A percentile compares a stretch with the other conserved stretches of the same genome.
Conservation (phyloP, 2,888 invertebrate species). For the Philopedon plagiatum region DNA sequence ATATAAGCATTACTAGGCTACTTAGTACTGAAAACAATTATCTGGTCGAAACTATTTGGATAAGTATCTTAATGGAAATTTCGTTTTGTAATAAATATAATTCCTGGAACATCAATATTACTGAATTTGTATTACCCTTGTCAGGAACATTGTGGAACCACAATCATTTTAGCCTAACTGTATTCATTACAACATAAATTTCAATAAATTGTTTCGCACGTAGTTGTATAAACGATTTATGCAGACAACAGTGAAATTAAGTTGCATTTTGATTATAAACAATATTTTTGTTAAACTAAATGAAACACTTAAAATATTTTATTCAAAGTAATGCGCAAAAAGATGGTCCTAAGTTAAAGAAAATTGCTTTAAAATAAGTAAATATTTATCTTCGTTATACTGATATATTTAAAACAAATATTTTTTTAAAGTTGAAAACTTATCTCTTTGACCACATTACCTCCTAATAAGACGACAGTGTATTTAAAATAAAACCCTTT, state of each 20-base stretch:
- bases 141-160: constrained; percentile 10
- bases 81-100: neutral
- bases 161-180: constrained; percentile 25
- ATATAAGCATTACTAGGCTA: neutral
- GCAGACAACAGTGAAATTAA: constrained; percentile 6
- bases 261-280: neutral
- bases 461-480: too few species aligned
- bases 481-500: too few species aligned
- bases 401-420: too few species aligned
- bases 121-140: constrained; percentile 15
- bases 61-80: constrained; percentile 10
- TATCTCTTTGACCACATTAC: too few species aligned
- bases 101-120: constrained; percentile 16
- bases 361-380: too few species aligned
- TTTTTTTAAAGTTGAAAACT: too few species aligned
- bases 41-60: neutral
- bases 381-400: too few species aligned
- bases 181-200: constrained; percentile 39
- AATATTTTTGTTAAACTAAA: neutral
- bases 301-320: too few species aligned
- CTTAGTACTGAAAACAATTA: neutral
- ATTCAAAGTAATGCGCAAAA: too few species aligned
- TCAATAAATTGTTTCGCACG: constrained; percentile 27
- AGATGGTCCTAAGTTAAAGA: too few species aligned
- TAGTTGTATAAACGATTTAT: constrained; percentile 32